Base-by-base conservation (phyloP, 2,113 vertebrate species). In the Tachysurus vachellii region DNA sequence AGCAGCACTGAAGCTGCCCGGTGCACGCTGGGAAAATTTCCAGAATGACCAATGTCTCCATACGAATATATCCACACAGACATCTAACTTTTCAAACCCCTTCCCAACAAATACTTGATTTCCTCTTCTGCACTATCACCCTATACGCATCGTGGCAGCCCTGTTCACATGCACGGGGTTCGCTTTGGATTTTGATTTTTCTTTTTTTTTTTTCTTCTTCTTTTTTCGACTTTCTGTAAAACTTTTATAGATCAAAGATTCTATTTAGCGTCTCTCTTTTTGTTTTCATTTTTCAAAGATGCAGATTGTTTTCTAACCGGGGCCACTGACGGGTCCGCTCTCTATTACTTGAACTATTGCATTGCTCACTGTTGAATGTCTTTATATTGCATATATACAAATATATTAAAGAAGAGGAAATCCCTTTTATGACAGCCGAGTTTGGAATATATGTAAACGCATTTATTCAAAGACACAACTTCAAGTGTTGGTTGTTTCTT, bases 301-400 rank as follows among this genome's bases (percentile, higher is more conserved):
- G 76, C 83, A 85, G 83, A 89, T 88, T 88, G 21, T 82, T 82
- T 81, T 80, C 81, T 87, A 86, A 75, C 57, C 90, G 89, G 92
- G 92, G 89, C 91, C 92, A 85, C 64, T 62, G 31, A 84, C 86
- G 85, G 88, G 79, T 90, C 86, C 91, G 84, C 59, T 91, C 89
- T 94, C 90, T 91, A 93, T 93, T 94, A 95, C 94, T 95, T 95
- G 94, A 95, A 95, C 93, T 93, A 91, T 93, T 92, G 92, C 92
- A 93, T 94, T 90, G 90, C 93, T 95, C 94, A 94, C 94, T 94
- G 93, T 93, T 94, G 94, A 95, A 95, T 95, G 93, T 95, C 92
- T 95, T 95, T 94, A 91, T 95, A 94, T 90, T 93, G 93, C 90
- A 86, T 94, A 93, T 94, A 94, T 92, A 93, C 90, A 82, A 89